Evolutionary conservation across 2,888 invertebrate genomes (phyloP).

Genomic region (Operophtera brumata): DNA sequence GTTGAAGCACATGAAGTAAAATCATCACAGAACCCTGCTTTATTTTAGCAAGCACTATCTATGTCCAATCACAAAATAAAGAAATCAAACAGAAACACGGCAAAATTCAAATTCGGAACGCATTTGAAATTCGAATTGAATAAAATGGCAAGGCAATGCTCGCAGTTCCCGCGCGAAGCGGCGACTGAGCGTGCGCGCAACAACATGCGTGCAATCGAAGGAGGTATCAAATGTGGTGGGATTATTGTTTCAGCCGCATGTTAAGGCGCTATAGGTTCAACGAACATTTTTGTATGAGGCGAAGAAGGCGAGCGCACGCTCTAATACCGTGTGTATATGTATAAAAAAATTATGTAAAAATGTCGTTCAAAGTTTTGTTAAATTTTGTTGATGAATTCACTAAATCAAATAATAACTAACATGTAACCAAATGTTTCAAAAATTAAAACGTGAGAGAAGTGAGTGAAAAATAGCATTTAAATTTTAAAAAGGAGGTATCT

Average conservation of each 20-base stretch:
- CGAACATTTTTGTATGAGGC: no score
- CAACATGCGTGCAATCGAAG: conserved; percentile 41
- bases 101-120: conserved; percentile 34
- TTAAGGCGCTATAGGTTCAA: no score
- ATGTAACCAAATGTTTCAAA: no score
- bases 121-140: conserved; percentile 44
- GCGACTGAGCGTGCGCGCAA: conserved; percentile 53
- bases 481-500: no score
- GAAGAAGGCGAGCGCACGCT: no score
- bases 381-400: no score
- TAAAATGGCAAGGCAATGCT: conserved; percentile 45
- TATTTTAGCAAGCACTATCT: conserved; percentile 38
- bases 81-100: conserved; percentile 26
- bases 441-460: no score
- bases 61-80: conserved; percentile 34
- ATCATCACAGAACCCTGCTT: conserved; percentile 30
- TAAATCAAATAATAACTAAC: no score
- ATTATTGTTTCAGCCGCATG: conserved; percentile 51
- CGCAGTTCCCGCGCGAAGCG: conserved; percentile 55
- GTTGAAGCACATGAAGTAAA: conserved; percentile 6
- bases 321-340: no score
- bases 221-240: conserved; percentile 44
- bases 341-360: no score
- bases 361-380: no score
- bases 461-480: no score